Conservation (phyloP, 2,888 invertebrate genomes). For the Ceraclea dissimilis region DNA sequence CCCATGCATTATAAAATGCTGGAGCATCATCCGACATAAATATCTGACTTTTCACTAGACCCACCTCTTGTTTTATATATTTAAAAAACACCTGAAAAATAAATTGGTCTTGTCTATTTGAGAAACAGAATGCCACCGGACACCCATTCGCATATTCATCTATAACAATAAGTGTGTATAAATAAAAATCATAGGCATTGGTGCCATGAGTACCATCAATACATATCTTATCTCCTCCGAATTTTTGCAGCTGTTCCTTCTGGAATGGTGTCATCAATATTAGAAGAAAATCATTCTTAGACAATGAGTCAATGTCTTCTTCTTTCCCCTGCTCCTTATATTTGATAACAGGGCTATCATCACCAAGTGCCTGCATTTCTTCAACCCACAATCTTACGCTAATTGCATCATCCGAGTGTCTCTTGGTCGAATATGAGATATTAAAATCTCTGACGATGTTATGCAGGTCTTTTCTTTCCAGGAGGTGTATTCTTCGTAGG, state of each 20-base stretch:
- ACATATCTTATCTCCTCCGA: too few relatives aligned
- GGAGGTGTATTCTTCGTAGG: neutral
- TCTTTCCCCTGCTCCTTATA: too few relatives aligned
- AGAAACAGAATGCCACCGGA: neutral
- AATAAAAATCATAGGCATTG: neutral
- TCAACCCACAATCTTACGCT: neutral
- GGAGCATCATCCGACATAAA: slow-evolving; percentile 1
- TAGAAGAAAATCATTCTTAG: too few relatives aligned
- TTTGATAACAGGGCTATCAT: neutral
- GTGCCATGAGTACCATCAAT: too few relatives aligned
- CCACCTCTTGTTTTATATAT: neutral
- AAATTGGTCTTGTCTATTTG: neutral
- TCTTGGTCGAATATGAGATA: neutral
- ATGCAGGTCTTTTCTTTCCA: neutral
- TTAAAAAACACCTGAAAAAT: neutral
- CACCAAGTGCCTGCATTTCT: neutral
- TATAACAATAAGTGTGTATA: neutral
- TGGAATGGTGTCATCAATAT: too few relatives aligned
- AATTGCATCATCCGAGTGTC: neutral
- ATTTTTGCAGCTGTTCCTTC: too few relatives aligned
- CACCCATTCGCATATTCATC: neutral
- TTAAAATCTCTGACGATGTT: neutral
- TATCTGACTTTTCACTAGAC: neutral
- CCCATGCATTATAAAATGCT: slow-evolving; percentile 2
- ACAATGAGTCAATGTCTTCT: too few relatives aligned